Conservation (phyloP, 2,797 vertebrate species). For the Masticophis lateralis region DNA sequence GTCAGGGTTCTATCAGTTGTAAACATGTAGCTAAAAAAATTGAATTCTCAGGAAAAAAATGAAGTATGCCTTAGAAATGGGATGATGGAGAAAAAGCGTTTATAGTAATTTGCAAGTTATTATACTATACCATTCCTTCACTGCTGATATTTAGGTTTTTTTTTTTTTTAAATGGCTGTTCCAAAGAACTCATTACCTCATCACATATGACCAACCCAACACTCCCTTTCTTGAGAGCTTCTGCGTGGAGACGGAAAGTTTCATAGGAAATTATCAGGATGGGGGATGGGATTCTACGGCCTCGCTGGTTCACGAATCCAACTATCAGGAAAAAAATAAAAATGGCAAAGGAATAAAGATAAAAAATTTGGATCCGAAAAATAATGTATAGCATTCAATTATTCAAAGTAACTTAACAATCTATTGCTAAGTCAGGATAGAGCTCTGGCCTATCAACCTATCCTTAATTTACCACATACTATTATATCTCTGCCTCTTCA, state of each 20-base stretch:
- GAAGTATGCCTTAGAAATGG: not conserved
- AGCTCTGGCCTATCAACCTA: not conserved
- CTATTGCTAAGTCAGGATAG: not conserved
- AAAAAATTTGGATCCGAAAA: not conserved
- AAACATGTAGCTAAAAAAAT: not conserved
- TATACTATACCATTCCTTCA: not conserved
- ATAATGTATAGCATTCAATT: not conserved
- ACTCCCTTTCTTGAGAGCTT: constrained; percentile 85
- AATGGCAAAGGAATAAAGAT: not conserved
- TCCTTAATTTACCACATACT: not conserved
- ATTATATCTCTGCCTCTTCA: not conserved
- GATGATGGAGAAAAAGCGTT: not conserved
- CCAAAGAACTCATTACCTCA: constrained; percentile 75
- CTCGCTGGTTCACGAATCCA: constrained; percentile 87
- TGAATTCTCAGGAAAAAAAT: not conserved
- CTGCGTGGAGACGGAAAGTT: constrained; percentile 91
- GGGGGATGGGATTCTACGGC: constrained; percentile 84
- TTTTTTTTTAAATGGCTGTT: not conserved
- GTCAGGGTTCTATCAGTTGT: not conserved
- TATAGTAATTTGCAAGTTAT: not conserved
- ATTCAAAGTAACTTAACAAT: not conserved
- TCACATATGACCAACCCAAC: constrained; percentile 95
- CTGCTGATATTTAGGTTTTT: not conserved
- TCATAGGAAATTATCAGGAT: constrained; percentile 98
- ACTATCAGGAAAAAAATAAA: constrained; percentile 64